A percentile compares a stretch with the other conserved stretches of the same genome.
Conservation (phyloP, 2,888 invertebrate genomes). For the Chouioia cunea region DNA sequence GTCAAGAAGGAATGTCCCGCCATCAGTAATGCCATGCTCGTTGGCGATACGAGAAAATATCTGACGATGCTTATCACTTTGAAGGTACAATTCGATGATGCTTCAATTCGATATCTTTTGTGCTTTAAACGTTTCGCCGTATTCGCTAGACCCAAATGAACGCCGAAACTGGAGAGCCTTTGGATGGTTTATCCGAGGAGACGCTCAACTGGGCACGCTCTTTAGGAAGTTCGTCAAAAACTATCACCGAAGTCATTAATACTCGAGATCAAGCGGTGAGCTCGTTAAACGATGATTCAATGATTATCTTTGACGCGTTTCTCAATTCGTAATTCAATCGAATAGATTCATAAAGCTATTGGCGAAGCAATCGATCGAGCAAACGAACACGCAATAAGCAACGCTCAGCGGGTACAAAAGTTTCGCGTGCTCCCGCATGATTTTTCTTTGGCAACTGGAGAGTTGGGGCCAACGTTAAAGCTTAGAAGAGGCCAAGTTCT, state of each 20-base stretch:
- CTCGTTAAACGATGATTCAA: constrained; percentile 35
- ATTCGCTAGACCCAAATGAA: constrained; percentile 79
- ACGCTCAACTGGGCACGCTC: constrained; percentile 80
- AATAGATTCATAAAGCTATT: constrained; percentile 79
- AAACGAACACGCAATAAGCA: constrained; percentile 84
- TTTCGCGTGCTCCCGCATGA: constrained; percentile 86
- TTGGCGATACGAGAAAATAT: constrained; percentile 91
- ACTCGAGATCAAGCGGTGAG: constrained; percentile 73
- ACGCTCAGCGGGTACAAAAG: constrained; percentile 91
- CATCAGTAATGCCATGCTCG: constrained; percentile 85
- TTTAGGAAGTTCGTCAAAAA: constrained; percentile 79
- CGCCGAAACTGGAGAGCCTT: constrained; percentile 78
- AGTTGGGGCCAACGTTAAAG: constrained; percentile 93
- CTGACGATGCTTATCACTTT: constrained; percentile 86
- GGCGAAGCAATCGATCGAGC: constrained; percentile 83
- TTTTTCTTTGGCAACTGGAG: constrained; percentile 88
- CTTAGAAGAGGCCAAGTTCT: constrained; percentile 83
- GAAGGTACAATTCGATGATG: constrained; percentile 70
- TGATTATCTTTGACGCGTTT: not conserved
- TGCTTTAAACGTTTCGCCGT: not conserved
- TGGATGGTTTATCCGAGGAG: constrained; percentile 77
- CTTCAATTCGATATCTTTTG: no score
- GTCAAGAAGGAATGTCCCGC: constrained; percentile 82
- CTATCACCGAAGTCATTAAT: constrained; percentile 78
- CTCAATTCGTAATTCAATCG: constrained; percentile 52